Evolutionary conservation across 2,888 invertebrate species (phyloP), one percentile per base, ranked within the genome.

Genomic region (Nasonovia ribisnigri): DNA sequence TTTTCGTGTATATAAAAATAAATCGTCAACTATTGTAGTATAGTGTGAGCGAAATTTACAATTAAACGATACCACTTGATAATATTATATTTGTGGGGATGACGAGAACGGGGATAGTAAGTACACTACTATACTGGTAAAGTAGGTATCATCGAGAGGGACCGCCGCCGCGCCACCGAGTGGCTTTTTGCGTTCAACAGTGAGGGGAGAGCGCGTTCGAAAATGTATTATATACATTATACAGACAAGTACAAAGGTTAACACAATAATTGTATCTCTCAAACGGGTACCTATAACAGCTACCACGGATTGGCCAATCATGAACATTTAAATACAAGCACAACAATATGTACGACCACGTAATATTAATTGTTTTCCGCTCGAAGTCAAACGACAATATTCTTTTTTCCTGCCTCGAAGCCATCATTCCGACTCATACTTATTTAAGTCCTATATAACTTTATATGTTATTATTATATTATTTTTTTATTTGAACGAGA

Each of bases 111-210:
- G 67, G 67, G n/a, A 77, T 77, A 36, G n/a, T 86, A 86, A 43
- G 46, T 86, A 48, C 46, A 86, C 86, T 29, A 43, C 13, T 86
- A 43, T 48, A 90, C 67, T 46, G 67, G 46, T 90, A 90, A 88
- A 86, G 48, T 46, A 43, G 60, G 77, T 90, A 77, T 67, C 48
- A 51, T 77, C 36, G 84, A 48, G 46, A 36, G 60, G 90, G 60
- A 46, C n/a, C 36, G 48, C 2, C 36, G 6, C n/a, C 48, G 24
- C 24, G 26, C 13, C 48, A 5, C n/a, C 48, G n/a, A 91, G 77
- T 91, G 77, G 77, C 90, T 90, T 84, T 91, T 84, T 16, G 67
- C 67, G n/a, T 90, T 67, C 67, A 67, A 67, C 67, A 90, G 29
- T 26, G 77, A 84, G 77, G 51, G 90, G 90, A 51, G 90, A n/a